Conservation (phyloP, 2,113 vertebrate genomes). For the Serilophus lunatus region DNA sequence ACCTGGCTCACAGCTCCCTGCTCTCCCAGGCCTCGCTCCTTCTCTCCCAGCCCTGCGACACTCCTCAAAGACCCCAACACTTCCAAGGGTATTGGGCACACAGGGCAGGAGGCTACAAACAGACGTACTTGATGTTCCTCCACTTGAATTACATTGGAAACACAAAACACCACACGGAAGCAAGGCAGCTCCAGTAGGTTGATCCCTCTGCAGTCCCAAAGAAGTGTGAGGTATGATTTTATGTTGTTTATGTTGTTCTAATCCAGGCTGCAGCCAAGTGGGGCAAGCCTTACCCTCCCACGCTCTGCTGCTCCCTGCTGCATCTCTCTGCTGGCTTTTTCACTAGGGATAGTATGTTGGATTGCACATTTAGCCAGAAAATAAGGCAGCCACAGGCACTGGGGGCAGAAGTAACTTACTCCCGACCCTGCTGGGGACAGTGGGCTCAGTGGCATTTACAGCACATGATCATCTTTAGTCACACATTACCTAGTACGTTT, state of each 20-base stretch:
- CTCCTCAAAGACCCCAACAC: not conserved
- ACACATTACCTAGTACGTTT: not conserved
- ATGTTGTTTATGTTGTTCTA: not conserved
- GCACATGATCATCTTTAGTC: not conserved
- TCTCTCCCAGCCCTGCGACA: not conserved
- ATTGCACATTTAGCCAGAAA: not conserved
- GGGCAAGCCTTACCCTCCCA: not conserved
- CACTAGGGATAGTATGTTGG: too few species aligned
- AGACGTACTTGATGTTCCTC: accelerated
- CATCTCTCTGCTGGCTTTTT: not conserved
- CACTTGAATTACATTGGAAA: accelerated
- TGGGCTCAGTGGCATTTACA: not conserved
- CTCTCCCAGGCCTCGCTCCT: not conserved
- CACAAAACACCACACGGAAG: not conserved
- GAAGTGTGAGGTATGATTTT: accelerated
- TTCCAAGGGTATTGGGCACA: not conserved
- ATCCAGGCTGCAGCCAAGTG: not conserved
- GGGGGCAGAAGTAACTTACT: not conserved
- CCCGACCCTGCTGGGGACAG: not conserved
- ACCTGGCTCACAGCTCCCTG: not conserved
- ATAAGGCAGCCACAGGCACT: not conserved
- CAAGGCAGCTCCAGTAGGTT: accelerated
- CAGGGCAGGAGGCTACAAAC: not conserved
- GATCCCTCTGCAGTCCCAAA: not conserved
- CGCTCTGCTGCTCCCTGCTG: accelerated